Percentiles rank a stretch among this genome's conserved stretches.
Conservation (phyloP, 1,140 invertebrate species). For the Homarus americanus region DNA sequence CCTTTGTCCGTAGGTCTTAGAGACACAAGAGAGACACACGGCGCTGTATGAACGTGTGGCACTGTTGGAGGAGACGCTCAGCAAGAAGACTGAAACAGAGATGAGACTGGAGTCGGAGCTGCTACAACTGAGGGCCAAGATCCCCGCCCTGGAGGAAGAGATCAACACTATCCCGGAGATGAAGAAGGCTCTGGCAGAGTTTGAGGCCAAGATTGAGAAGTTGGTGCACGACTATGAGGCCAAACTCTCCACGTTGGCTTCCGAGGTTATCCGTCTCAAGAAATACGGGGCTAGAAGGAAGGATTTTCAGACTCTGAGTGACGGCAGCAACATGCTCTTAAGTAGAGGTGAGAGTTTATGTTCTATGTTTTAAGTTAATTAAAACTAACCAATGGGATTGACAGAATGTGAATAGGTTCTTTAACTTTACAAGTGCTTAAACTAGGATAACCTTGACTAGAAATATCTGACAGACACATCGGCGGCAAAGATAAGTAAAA, state of each 20-base stretch:
- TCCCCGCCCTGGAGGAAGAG: conserved; percentile 53
- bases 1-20: conserved; percentile 22
- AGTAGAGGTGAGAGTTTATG: conserved; percentile 16
- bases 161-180: conserved; percentile 65
- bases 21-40: conserved; percentile 55
- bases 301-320: conserved; percentile 48
- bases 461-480: no score
- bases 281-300: conserved; percentile 44
- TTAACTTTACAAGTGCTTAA: background rate
- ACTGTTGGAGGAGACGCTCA: conserved; percentile 29
- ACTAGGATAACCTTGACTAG: background rate
- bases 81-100: conserved; percentile 30
- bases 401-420: no score
- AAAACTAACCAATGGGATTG: no score
- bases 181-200: conserved; percentile 53
- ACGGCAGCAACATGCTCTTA: conserved; percentile 31
- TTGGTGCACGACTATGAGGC: conserved; percentile 65
- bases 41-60: conserved; percentile 59
- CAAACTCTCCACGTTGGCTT: conserved; percentile 55
- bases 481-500: no score
- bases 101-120: conserved; percentile 42
- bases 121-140: conserved; percentile 27
- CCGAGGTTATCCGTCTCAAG: conserved; percentile 59
- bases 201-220: conserved; percentile 63
- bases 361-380: no score